Evolutionary conservation across 2,113 vertebrate genomes (phyloP).

Genomic region (Salvator merianae): DNA sequence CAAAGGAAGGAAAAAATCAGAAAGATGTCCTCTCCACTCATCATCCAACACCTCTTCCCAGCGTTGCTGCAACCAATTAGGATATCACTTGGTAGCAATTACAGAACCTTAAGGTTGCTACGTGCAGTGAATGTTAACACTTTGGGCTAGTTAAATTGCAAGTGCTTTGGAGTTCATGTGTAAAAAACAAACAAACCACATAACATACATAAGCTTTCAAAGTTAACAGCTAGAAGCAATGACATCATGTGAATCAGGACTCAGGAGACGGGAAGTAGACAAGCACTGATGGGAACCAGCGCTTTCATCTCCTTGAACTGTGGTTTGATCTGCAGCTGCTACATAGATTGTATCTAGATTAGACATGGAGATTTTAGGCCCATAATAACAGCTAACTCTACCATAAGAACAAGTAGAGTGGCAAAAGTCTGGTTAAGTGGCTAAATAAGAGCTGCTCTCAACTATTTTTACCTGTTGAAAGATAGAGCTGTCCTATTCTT

Average conservation of each 20-base stretch:
- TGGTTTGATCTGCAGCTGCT: too few species aligned
- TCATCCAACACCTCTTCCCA: not conserved
- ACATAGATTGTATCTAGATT: not conserved
- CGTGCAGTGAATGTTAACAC: not conserved
- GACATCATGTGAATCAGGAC: not conserved
- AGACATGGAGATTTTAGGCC: not conserved
- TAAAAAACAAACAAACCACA: not conserved
- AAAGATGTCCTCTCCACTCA: not conserved
- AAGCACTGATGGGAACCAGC: not conserved
- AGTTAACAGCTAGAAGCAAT: not conserved
- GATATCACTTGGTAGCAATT: slow-evolving; percentile 6
- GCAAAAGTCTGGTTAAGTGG: too few species aligned
- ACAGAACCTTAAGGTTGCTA: not conserved
- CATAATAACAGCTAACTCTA: not conserved
- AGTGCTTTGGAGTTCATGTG: not conserved
- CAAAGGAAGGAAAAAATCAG: not conserved
- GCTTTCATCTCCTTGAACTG: too few species aligned
- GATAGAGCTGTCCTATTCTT: too few species aligned
- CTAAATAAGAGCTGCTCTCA: too few species aligned
- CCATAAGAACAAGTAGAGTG: too few species aligned
- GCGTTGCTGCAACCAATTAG: slow-evolving; percentile 17
- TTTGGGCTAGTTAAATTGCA: not conserved
- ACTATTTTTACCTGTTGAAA: too few species aligned
- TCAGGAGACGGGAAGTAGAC: not conserved
- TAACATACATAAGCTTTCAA: not conserved